Percentiles rank a stretch among this genome's conserved stretches.
phyloP scores from a whole-genome alignment of 2,113 vertebrate species.

The Paratilapia polleni region DNA sequence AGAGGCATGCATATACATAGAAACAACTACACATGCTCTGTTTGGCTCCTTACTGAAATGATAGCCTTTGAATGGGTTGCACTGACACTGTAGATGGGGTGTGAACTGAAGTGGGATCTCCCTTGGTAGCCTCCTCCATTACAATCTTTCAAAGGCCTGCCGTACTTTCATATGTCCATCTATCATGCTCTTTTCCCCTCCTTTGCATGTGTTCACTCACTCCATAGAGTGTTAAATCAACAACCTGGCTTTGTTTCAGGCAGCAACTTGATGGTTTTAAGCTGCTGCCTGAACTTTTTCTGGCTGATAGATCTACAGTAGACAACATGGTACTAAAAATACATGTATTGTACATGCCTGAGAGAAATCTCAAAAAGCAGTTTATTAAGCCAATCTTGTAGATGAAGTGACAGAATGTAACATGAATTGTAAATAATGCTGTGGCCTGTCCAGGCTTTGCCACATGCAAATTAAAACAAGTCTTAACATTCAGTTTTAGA shows the following conservation, averaged over 20 bases:
- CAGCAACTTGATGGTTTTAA: conserved; percentile 72
- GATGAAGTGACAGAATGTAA: conserved; percentile 6
- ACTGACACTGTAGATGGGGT: conserved; percentile 66
- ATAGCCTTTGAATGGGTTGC: conserved; percentile 48
- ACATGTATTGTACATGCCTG: conserved; percentile 36
- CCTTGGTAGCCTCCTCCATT: conserved; percentile 69
- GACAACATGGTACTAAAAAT: conserved; percentile 57
- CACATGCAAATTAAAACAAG: not conserved
- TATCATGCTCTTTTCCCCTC: conserved; percentile 70
- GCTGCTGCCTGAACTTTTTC: conserved; percentile 61
- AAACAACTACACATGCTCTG: conserved; percentile 13
- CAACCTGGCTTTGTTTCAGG: conserved; percentile 67
- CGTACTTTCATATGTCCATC: conserved; percentile 71
- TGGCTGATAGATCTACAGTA: conserved; percentile 52
- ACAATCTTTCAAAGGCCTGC: conserved; percentile 71
- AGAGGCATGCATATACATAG: not conserved
- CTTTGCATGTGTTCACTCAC: conserved; percentile 72
- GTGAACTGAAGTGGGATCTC: conserved; percentile 69
- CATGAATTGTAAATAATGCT: not conserved
- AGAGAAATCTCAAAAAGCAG: conserved; percentile 27
- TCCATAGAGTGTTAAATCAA: conserved; percentile 75
- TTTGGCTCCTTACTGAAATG: conserved; percentile 34
- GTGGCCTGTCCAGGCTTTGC: not conserved
- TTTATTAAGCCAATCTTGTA: conserved; percentile 4
- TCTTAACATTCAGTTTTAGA: not conserved